phyloP scores from a whole-genome alignment of 2,797 vertebrate genomes.

The Notolepis coatsorum region DNA sequence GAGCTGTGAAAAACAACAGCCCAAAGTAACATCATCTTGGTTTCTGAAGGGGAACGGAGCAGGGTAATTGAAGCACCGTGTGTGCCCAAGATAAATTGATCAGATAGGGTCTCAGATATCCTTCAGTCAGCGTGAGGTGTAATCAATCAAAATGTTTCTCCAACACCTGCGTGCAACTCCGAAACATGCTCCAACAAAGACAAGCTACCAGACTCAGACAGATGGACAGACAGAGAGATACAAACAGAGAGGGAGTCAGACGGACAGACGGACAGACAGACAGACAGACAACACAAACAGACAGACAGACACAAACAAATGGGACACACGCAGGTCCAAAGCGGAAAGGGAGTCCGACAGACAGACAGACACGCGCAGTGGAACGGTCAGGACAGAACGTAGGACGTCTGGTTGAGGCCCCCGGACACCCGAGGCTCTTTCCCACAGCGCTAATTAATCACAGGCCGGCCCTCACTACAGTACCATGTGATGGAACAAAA shows the following conservation, averaged over 20 bases:
- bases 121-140: not conserved
- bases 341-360: too few relatives aligned
- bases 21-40: not conserved
- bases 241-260: not conserved
- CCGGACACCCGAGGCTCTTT: slow-evolving; percentile 24
- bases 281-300: slow-evolving; percentile 17
- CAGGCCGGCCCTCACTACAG: slow-evolving; percentile 21
- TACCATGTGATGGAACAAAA: slow-evolving; percentile 19
- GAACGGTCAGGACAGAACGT: slow-evolving; percentile 29
- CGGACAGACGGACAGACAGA: slow-evolving; percentile 8
- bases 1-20: not conserved
- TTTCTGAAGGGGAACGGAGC: not conserved
- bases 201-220: not conserved
- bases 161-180: not conserved
- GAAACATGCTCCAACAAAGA: not conserved
- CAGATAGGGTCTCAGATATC: not conserved
- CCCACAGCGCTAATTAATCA: slow-evolving; percentile 44
- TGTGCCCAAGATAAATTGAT: not conserved
- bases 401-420: slow-evolving; percentile 22
- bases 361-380: slow-evolving; percentile 6
- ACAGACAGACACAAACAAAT: not conserved
- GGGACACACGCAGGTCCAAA: not conserved
- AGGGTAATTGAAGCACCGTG: not conserved
- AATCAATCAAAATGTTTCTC: slow-evolving; percentile 19
- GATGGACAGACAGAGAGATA: not conserved